Evolutionary conservation across 2,113 vertebrate genomes (phyloP), one percentile per base, ranked within the genome.

Genomic region (Caranx ignobilis): DNA sequence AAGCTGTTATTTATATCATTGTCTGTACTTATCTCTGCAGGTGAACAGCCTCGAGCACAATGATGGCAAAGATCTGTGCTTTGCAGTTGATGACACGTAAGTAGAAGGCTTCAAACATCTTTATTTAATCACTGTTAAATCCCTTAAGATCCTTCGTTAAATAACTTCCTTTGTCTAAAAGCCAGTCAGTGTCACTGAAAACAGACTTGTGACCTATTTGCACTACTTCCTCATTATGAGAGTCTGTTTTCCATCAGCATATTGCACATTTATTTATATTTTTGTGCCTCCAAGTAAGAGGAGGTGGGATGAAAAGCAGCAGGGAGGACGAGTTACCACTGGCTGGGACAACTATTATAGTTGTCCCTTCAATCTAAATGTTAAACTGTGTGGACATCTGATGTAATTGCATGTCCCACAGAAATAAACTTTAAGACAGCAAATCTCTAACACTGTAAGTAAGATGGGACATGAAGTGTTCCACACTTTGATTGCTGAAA

Each of bases 51-150:
- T 71, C 70, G 79, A 63, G 56, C 26, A 21, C 37, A 6, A 85
- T 89, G 82, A 95, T 95, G 94, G 89, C 89, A 45, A 94, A 90
- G 88, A 90, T 91, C 74, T 71, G 82, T 62, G 89, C 89, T 71
- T 52, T 95, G 81, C 78, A 93, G 83, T 84, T 95, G 31, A 75
- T 95, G 84, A 91, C 94, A 85, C 7, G 95, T 95, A 75, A 94
- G 95, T 93, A 52, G 59, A 68, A 69, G 4, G 37, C 19, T 45
- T 66, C 11, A 43, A 12, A 66, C 45, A 45, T 32, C 2, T 57
- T 21, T 26, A 26, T 31, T 16, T 39, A 15, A 47, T 64, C 34
- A 32, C 15, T 32, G 26, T 31, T 54, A 9, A 65, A 47, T 6
- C 16, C 16, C 48, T 7, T 19, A 50, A 10, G 26, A 6, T 59